Conservation (phyloP, 2,888 invertebrate genomes). For the Altica lythri region DNA sequence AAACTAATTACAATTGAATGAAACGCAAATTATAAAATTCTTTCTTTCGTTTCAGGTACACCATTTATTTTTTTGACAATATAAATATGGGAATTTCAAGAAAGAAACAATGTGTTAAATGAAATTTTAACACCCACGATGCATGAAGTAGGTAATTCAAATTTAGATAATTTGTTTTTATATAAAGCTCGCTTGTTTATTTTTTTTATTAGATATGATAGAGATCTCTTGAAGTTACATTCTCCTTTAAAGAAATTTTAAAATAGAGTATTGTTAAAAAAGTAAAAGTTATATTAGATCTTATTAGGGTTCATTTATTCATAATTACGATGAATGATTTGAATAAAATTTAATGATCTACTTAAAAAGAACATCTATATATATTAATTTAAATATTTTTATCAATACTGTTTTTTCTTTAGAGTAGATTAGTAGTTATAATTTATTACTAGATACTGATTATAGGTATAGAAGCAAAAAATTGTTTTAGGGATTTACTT, state of each 20-base stretch:
- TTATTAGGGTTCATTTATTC: not conserved
- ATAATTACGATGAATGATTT: conserved; percentile 4
- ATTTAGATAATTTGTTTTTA: conserved; percentile 8
- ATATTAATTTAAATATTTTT: conserved; percentile 1
- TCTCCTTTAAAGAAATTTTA: conserved; percentile 1
- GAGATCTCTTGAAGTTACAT: not conserved
- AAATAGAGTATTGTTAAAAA: conserved; percentile 5
- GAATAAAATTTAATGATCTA: conserved; percentile 1
- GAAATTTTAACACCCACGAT: conserved; percentile 16
- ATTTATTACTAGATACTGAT: too few relatives aligned
- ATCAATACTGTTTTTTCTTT: not conserved
- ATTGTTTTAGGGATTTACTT: too few relatives aligned
- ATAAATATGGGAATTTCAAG: not conserved
- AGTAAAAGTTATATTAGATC: conserved; percentile 15
- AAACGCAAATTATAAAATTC: not conserved
- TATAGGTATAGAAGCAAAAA: too few relatives aligned
- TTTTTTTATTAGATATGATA: not conserved
- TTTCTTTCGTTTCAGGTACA: conserved; percentile 15
- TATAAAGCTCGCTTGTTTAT: not conserved
- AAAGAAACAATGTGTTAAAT: not conserved
- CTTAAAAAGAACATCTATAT: not conserved
- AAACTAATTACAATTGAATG: not conserved
- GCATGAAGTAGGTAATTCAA: conserved; percentile 6
- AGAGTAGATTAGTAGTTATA: too few relatives aligned
- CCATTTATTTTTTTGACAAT: not conserved